Conservation (phyloP, 2,113 vertebrate genomes). For the Strix uralensis region DNA sequence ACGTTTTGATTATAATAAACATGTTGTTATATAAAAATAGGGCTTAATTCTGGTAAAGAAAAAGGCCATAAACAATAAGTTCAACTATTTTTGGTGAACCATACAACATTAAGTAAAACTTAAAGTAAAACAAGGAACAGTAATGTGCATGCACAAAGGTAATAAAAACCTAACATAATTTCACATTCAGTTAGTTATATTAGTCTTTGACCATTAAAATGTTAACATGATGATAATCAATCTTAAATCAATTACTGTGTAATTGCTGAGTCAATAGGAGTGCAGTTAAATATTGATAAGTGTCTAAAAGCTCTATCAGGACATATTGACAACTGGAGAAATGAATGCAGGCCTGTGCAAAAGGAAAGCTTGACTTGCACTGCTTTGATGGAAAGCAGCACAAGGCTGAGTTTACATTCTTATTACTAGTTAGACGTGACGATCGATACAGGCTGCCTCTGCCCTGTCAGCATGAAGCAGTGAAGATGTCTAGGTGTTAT, state of each 20-base stretch:
- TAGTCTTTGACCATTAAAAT: conserved; percentile 50
- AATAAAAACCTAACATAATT: conserved; percentile 18
- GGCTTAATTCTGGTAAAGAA: background rate
- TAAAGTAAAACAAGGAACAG: background rate
- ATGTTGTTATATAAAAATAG: background rate
- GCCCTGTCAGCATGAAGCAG: conserved; percentile 31
- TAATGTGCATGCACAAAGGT: background rate
- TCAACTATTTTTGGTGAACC: background rate
- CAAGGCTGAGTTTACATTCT: conserved; percentile 64
- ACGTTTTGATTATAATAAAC: background rate
- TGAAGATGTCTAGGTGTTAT: background rate
- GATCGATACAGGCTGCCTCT: conserved; percentile 56
- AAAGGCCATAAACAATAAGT: background rate
- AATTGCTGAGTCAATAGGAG: conserved; percentile 85
- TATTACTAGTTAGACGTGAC: conserved; percentile 35
- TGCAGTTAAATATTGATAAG: conserved; percentile 87
- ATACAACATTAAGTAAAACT: background rate
- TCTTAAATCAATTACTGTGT: conserved; percentile 84
- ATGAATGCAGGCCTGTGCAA: conserved; percentile 61
- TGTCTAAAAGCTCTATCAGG: conserved; percentile 82
- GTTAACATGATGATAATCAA: conserved; percentile 81
- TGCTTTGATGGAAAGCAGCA: conserved; percentile 61
- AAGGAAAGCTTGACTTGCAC: conserved; percentile 6
- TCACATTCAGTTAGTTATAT: conserved; percentile 39
- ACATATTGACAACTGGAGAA: conserved; percentile 77